Base-by-base conservation (phyloP, 2,113 vertebrate species). In the Ardeotis arabs region DNA sequence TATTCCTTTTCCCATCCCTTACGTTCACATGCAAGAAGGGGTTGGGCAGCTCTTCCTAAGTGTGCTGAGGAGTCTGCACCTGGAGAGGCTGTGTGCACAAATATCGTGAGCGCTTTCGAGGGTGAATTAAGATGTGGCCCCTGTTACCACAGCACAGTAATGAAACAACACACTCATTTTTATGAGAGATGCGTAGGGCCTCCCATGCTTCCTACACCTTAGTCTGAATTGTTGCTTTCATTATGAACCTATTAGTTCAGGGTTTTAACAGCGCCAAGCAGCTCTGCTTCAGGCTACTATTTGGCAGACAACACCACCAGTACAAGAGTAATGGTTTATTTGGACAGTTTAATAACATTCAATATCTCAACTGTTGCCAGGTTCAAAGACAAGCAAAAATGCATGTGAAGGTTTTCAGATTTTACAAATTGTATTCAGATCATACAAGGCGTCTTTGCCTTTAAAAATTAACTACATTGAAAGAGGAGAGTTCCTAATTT, bases 71-170 rank as follows among this genome's bases (percentile, higher is more conserved):
- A 47, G 37, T 58, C 50, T 59, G 24, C 18, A 58, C 0, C 0
- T 31, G 56, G 39, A 49, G 29, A 68, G 2, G 13, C 5, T 50
- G 7, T 10, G 12, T 8, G 23, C 1, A 3, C 27, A 79, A 73
- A 76, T 68, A 35, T 4, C 9, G 21, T 4, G 4, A 0, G 1
- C 1, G 0, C 18, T 85, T 83, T 35, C 0, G 3, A 56, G 23
- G 8, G 7, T 7, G 17, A 69, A 18, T 63, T 14, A 52, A 80
- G 77, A 55, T 21, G 49, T 20, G 18, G 22, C 14, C 31, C 31
- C 50, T 73, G n/a, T 88, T 63, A 52, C 29, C 44, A 31, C 52
- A 52, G 75, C 83, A 64, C 41, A 35, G 10, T 28, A 77, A 67
- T 19, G 35, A 73, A 88, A 53, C 31, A 64, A 55, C 25, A 7